Evolutionary conservation across 2,113 vertebrate species (phyloP).

Genomic region (Oryctolagus cuniculus): mOryCun1.1 NC_091432.1:33712501-33713000

Average conservation of each 20-base stretch:
- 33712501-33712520: neutral
- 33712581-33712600: neutral
- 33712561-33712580: conserved; percentile 26
- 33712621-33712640: neutral
- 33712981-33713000: neutral
- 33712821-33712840: neutral
- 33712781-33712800: neutral
- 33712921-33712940: neutral
- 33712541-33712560: neutral
- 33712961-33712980: neutral
- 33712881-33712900: neutral
- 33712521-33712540: neutral
- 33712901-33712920: neutral
- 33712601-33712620: neutral
- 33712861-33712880: conserved; percentile 34
- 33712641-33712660: neutral
- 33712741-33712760: neutral
- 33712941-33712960: neutral
- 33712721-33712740: neutral
- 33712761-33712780: neutral
- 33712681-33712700: neutral
- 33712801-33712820: neutral
- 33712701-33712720: neutral
- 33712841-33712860: neutral
- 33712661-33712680: neutral